A percentile compares a stretch with the other conserved stretches of the same genome.
Evolutionary conservation across 2,797 vertebrate species (phyloP).

Genomic region (Halcyon chelicuti): DNA sequence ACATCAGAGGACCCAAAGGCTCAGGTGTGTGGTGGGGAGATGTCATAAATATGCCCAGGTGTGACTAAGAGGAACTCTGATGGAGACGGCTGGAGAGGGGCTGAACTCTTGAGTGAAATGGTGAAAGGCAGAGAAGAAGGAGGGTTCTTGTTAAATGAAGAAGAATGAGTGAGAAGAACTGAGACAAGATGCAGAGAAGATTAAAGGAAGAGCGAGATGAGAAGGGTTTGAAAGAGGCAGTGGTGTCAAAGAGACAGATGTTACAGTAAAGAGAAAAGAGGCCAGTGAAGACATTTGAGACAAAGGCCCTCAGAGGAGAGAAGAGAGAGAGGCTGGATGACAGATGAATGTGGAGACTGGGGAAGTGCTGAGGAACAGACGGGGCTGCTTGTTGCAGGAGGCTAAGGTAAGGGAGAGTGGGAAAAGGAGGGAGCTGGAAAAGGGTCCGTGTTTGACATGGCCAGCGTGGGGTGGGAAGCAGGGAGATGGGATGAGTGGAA

Average conservation of each 20-base stretch:
- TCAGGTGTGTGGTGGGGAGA: not conserved
- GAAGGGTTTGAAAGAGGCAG: not conserved
- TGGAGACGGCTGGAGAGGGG: not conserved
- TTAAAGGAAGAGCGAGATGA: not conserved
- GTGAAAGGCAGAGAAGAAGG: not conserved
- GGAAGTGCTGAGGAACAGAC: not conserved
- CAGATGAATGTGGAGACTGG: not conserved
- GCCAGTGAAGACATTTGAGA: not conserved
- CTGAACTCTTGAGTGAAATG: not conserved
- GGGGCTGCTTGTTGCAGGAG: not conserved
- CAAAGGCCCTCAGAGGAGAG: not conserved
- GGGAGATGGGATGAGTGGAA: not conserved
- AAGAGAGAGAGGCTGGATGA: not conserved
- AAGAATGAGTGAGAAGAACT: not conserved
- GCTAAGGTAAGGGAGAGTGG: not conserved
- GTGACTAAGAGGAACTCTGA: not conserved
- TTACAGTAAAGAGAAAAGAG: not conserved
- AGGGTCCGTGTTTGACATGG: not conserved
- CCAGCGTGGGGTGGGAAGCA: not conserved
- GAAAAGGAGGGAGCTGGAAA: not conserved
- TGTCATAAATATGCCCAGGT: not conserved
- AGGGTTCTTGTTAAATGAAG: not conserved
- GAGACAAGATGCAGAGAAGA: not conserved
- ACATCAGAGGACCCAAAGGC: not conserved
- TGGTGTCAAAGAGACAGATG: not conserved